Evolutionary conservation across 2,113 vertebrate genomes (phyloP).

Genomic region (Coturnix japonica): DNA sequence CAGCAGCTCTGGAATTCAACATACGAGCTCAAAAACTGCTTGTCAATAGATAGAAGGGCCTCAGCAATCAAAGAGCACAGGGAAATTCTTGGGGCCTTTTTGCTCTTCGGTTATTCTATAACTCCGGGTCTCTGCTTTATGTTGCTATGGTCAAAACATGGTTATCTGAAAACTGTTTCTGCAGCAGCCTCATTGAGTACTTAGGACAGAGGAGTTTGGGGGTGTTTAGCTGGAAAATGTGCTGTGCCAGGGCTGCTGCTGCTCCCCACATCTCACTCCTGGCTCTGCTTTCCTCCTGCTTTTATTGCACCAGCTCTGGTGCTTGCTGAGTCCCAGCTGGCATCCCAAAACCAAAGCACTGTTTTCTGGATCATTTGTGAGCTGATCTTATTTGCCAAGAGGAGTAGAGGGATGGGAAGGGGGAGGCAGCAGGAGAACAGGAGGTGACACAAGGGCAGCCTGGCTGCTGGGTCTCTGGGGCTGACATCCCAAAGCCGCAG

Average conservation of each 20-base stretch:
- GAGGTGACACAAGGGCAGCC: neutral
- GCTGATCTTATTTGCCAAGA: neutral
- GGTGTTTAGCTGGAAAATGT: neutral
- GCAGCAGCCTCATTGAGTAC: neutral
- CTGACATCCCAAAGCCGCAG: fast-evolving
- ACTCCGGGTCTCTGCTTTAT: neutral
- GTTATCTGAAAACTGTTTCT: neutral
- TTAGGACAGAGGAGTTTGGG: neutral
- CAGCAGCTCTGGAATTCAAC: neutral
- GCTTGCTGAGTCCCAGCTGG: fast-evolving
- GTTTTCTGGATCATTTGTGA: neutral
- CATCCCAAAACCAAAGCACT: neutral
- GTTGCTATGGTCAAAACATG: neutral
- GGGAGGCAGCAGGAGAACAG: neutral
- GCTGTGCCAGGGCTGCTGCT: neutral
- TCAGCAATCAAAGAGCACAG: fast-evolving
- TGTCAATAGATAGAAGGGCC: neutral
- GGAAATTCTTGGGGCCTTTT: neutral
- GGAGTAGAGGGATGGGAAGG: neutral
- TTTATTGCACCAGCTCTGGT: neutral
- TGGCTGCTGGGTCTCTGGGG: neutral
- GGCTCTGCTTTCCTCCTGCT: neutral
- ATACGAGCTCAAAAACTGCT: neutral
- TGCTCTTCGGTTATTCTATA: neutral
- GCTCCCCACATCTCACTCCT: neutral